Conservation (phyloP, 2,113 vertebrate genomes). For the Cynoglossus semilaevis region DNA sequence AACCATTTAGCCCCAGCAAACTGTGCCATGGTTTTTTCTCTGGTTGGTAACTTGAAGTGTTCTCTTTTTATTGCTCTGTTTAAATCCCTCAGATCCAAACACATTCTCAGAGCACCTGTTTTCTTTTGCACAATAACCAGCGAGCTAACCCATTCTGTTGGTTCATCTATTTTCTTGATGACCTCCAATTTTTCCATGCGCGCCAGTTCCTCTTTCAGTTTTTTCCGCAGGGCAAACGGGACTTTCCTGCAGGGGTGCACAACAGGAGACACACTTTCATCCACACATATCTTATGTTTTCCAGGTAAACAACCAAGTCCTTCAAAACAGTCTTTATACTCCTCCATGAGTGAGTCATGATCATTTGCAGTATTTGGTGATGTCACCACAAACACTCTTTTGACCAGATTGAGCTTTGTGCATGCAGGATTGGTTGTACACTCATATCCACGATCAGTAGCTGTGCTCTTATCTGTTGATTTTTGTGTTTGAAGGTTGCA, state of each 20-base stretch:
- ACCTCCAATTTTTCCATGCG: neutral
- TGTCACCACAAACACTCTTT: too few relatives aligned
- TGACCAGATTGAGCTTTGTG: too few relatives aligned
- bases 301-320: neutral
- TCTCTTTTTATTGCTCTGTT: slow-evolving; percentile 9
- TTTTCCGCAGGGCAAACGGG: neutral
- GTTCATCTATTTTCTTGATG: neutral
- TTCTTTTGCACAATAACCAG: slow-evolving; percentile 5
- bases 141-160: neutral
- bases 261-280: too few relatives aligned
- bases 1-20: slow-evolving; percentile 20
- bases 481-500: too few relatives aligned
- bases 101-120: neutral
- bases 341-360: neutral
- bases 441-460: too few relatives aligned
- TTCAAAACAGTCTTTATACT: too few relatives aligned
- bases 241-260: too few relatives aligned
- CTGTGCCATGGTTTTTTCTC: slow-evolving; percentile 10
- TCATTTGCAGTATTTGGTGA: too few relatives aligned
- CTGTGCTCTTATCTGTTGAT: too few relatives aligned
- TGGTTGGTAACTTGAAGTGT: slow-evolving; percentile 9
- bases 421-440: too few relatives aligned
- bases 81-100: slow-evolving; percentile 2
- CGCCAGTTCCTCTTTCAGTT: neutral
- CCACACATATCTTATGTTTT: neutral